These are phyloP conservation scores for Herpailurus yagouaroundi DNA, from an alignment of 2,113 vertebrate species.

Conservation along the genomic window DNA sequence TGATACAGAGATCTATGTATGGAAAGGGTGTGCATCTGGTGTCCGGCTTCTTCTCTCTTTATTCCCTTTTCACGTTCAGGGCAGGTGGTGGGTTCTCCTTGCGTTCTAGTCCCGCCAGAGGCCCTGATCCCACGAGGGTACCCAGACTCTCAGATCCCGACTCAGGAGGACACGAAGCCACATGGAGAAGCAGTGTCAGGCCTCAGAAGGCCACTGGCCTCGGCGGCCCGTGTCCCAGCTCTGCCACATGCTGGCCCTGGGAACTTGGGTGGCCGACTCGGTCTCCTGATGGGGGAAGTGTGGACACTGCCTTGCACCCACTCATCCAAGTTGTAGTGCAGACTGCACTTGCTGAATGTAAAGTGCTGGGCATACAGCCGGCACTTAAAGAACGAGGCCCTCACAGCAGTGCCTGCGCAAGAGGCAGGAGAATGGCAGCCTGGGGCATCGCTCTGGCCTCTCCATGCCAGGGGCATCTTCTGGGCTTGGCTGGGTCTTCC, in stretches of 20 bases:
- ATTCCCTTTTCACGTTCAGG: not conserved
- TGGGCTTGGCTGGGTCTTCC: not conserved
- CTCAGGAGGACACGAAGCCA: no score
- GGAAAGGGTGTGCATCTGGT: rapidly evolving
- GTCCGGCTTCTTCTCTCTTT: not conserved
- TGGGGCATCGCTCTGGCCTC: rapidly evolving
- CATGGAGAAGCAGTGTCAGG: not conserved
- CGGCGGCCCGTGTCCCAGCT: rapidly evolving
- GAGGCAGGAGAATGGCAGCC: rapidly evolving
- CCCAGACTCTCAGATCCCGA: rapidly evolving
- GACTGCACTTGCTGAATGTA: rapidly evolving
- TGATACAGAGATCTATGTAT: not conserved
- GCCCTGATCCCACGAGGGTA: rapidly evolving
- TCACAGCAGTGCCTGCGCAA: rapidly evolving
- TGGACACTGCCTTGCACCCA: not conserved
- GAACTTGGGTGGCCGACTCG: rapidly evolving
- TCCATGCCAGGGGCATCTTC: rapidly evolving
- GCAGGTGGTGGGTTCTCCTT: rapidly evolving
- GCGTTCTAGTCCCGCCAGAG: not conserved
- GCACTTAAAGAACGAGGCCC: rapidly evolving
- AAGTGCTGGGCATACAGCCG: rapidly evolving
- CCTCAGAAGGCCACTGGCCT: not conserved
- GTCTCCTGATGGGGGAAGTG: not conserved
- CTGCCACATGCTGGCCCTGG: rapidly evolving
- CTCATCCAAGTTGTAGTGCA: rapidly evolving